A percentile compares a stretch with the other conserved stretches of the same genome.
These are phyloP conservation scores for Pollimyrus isidori DNA, from an alignment of 2,113 vertebrate genomes.

Conservation along the genomic window DNA sequence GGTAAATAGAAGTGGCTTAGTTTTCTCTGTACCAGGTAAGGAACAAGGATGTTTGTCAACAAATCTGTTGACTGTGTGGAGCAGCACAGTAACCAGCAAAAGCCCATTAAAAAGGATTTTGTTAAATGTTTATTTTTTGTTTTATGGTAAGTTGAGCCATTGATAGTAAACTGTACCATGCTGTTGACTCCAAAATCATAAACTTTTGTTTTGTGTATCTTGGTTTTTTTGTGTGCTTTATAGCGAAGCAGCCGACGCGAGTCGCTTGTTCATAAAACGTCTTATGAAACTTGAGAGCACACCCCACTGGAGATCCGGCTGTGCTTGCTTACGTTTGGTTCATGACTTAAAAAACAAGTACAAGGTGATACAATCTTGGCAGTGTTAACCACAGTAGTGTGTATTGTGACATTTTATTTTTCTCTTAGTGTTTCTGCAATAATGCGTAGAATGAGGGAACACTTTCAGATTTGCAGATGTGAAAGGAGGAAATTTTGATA, in stretches of 20 bases:
- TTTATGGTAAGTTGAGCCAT: conserved; percentile 86
- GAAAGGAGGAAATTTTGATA: conserved; percentile 62
- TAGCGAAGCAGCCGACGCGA: conserved; percentile 99
- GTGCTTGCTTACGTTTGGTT: conserved; percentile 99
- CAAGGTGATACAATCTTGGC: conserved; percentile 99
- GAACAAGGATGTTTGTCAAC: conserved; percentile 29
- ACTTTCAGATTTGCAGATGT: conserved; percentile 56
- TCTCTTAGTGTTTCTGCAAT: conserved; percentile 64
- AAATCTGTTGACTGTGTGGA: conserved; percentile 37
- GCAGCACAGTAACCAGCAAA: conserved; percentile 42
- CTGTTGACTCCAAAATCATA: conserved; percentile 95
- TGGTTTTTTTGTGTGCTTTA: conserved; percentile 99
- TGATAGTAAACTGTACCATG: conserved; percentile 89
- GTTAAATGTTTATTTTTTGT: conserved; percentile 40
- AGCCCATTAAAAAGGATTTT: conserved; percentile 42
- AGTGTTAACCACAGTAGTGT: conserved; percentile 94
- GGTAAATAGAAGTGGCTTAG: neutral
- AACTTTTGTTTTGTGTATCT: conserved; percentile 99
- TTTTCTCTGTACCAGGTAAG: conserved; percentile 29
- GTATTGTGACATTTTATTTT: conserved; percentile 87
- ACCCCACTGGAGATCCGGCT: conserved; percentile 98
- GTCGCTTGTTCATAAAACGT: conserved; percentile 99
- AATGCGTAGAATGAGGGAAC: conserved; percentile 43
- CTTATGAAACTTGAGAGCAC: conserved; percentile 99
- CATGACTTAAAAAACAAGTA: conserved; percentile 99